Conservation (phyloP, 2,113 vertebrate species). For the Phylloscopus trochiloides region DNA sequence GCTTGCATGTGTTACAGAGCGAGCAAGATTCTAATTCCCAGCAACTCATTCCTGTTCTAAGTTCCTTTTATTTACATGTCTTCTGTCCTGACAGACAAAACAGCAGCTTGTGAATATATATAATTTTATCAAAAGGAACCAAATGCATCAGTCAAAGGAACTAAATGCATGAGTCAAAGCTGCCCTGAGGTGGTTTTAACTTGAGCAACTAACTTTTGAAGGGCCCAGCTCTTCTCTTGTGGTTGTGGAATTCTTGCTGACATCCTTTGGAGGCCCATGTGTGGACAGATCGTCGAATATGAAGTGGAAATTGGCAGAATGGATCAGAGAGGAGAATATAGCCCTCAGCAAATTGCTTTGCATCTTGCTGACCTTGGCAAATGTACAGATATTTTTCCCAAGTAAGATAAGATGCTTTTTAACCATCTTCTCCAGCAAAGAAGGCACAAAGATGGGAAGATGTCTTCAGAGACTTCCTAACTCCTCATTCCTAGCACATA, state of each 20-base stretch:
- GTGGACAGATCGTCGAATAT: slow-evolving; percentile 30
- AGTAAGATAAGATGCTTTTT: slow-evolving; percentile 23
- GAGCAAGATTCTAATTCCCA: not conserved
- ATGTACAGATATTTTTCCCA: not conserved
- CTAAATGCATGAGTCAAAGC: not conserved
- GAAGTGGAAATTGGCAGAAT: slow-evolving; percentile 42
- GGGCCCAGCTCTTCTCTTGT: slow-evolving; percentile 30
- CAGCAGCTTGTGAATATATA: not conserved
- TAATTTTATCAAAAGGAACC: not conserved
- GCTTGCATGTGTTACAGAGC: not conserved
- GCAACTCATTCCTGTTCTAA: not conserved
- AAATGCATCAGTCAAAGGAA: not conserved
- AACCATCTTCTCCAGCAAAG: slow-evolving; percentile 6
- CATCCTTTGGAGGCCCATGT: slow-evolving; percentile 35
- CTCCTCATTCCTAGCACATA: not conserved
- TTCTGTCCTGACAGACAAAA: slow-evolving; percentile 19
- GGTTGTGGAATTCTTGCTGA: slow-evolving; percentile 48
- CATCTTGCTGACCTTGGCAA: slow-evolving; percentile 55
- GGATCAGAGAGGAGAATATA: slow-evolving; percentile 47
- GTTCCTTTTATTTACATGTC: not conserved
- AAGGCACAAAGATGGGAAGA: not conserved
- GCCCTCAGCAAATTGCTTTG: slow-evolving; percentile 26
- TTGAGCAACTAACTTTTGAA: slow-evolving; percentile 28
- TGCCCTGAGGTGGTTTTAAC: not conserved
- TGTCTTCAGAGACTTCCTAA: not conserved